Evolutionary conservation across 2,888 invertebrate genomes (phyloP).

Genomic region (Caenorhabditis becei): DNA sequence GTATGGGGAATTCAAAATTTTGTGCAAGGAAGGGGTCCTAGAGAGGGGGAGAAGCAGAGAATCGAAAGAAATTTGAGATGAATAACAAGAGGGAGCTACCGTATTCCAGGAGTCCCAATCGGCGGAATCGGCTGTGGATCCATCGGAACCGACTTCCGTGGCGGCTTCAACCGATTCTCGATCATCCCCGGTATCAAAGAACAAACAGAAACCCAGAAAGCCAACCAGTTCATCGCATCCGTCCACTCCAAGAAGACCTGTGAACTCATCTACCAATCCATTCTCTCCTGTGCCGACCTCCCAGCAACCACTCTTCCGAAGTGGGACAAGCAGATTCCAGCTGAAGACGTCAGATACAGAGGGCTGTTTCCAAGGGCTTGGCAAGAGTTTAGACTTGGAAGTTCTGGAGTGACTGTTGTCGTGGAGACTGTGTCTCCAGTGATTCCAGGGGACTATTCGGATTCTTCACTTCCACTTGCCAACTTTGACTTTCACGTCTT

Average conservation of each 20-base stretch:
- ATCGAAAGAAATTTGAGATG: background rate
- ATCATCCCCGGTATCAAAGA: conserved; percentile 92
- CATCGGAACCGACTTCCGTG: conserved; percentile 91
- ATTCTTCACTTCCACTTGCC: conserved; percentile 91
- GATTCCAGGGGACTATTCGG: conserved; percentile 94
- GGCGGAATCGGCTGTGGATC: conserved; percentile 86
- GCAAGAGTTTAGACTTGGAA: conserved; percentile 91
- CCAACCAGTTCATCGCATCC: conserved; percentile 69
- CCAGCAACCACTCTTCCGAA: conserved; percentile 39
- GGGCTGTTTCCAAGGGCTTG: conserved; percentile 93
- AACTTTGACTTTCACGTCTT: conserved; percentile 91
- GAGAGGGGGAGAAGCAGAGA: too few relatives aligned
- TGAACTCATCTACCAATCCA: conserved; percentile 58
- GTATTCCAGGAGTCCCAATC: conserved; percentile 69
- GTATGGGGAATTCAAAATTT: too few relatives aligned
- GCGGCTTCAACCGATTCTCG: conserved; percentile 92
- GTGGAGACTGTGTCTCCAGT: conserved; percentile 94
- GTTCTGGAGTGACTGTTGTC: conserved; percentile 88
- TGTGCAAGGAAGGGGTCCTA: too few relatives aligned
- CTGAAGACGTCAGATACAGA: conserved; percentile 81
- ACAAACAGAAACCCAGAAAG: conserved; percentile 85
- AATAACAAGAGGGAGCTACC: background rate
- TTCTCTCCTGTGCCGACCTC: conserved; percentile 65
- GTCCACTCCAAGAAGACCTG: conserved; percentile 60
- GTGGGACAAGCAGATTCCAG: conserved; percentile 46